These are phyloP conservation scores for Holotrichia oblita DNA, from an alignment of 1,140 invertebrate species.

Conservation along the genomic window DNA sequence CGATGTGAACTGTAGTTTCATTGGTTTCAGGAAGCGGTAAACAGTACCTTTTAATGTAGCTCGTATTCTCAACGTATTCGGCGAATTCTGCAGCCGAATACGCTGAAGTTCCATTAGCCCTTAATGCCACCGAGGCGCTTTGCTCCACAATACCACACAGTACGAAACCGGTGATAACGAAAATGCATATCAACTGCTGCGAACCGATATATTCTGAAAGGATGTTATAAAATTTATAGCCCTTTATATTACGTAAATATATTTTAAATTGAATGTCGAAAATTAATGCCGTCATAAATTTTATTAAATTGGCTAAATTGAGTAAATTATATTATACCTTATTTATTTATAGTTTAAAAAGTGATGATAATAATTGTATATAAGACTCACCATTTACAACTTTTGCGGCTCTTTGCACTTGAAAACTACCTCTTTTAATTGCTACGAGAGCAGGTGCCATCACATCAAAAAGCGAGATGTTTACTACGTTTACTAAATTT, in stretches of 20 bases:
- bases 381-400: slow-evolving; percentile 64
- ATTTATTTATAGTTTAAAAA: too few relatives aligned
- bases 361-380: too few relatives aligned
- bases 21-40: slow-evolving; percentile 51
- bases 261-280: too few relatives aligned
- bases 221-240: not conserved
- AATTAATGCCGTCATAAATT: too few relatives aligned
- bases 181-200: slow-evolving; percentile 63
- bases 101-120: slow-evolving; percentile 62
- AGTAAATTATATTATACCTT: too few relatives aligned
- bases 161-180: slow-evolving; percentile 66
- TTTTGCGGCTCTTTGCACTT: slow-evolving; percentile 66
- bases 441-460: slow-evolving; percentile 50
- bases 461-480: not conserved
- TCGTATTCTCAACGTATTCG: slow-evolving; percentile 62
- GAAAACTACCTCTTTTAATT: slow-evolving; percentile 67
- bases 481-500: too few relatives aligned
- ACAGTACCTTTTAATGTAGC: slow-evolving; percentile 61
- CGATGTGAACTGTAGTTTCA: slow-evolving; percentile 52
- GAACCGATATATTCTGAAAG: slow-evolving; percentile 65
- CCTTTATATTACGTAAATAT: too few relatives aligned
- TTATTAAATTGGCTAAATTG: too few relatives aligned
- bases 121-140: slow-evolving; percentile 66
- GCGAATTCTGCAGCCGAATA: slow-evolving; percentile 60
- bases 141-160: slow-evolving; percentile 67